Evolutionary conservation across 2,888 invertebrate species (phyloP).

Genomic region (Actias luna): DNA sequence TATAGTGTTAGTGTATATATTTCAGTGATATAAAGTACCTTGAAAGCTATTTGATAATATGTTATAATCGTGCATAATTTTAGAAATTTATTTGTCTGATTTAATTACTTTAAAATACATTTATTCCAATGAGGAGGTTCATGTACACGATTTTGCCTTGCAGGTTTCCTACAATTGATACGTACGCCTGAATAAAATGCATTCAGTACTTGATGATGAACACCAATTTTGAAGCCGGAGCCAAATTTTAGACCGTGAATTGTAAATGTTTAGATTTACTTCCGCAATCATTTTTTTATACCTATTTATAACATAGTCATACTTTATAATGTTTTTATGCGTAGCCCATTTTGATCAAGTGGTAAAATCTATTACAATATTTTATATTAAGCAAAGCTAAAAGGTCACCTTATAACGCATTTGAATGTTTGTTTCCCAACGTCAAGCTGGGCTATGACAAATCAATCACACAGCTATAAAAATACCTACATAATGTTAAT

Average conservation of each 20-base stretch:
- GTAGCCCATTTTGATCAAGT: neutral
- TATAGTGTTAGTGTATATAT: neutral
- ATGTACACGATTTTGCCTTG: constrained; percentile 46
- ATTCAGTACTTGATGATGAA: constrained; percentile 20
- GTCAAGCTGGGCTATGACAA: neutral
- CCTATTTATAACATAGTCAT: constrained; percentile 21
- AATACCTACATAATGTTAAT: constrained; percentile 3
- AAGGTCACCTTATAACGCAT: neutral
- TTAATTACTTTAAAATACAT: constrained; percentile 48
- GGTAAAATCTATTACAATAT: neutral
- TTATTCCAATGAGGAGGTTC: constrained; percentile 15
- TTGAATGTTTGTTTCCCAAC: neutral
- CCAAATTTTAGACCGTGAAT: constrained; percentile 20
- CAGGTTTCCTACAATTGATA: constrained; percentile 31
- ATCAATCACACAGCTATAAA: neutral
- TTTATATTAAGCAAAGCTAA: neutral
- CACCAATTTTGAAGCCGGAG: constrained; percentile 18
- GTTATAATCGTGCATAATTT: neutral
- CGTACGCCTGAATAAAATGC: constrained; percentile 19
- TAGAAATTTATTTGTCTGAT: constrained; percentile 12
- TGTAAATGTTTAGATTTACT: constrained; percentile 20
- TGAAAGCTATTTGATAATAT: neutral
- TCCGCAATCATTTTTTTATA: constrained; percentile 20
- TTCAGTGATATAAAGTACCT: neutral
- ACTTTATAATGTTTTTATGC: constrained; percentile 10